Base-by-base conservation (phyloP, 1,140 invertebrate genomes). In the Wiebesia pumilae region DNA sequence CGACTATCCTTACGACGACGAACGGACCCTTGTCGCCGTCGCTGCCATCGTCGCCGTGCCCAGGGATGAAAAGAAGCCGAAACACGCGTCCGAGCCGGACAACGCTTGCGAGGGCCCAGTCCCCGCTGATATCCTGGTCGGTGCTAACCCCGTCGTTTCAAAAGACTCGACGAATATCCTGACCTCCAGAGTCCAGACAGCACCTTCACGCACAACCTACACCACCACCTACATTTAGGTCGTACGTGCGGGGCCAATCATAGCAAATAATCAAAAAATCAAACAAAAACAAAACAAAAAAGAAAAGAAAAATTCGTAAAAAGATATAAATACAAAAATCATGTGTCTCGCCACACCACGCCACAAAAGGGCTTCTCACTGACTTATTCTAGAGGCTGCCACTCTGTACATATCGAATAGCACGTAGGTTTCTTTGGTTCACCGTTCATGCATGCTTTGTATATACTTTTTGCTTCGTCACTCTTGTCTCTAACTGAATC, bases 161-260 rank as follows among this genome's bases (percentile, higher is more conserved):
- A 92, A 92, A 90, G 90, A 93, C 89, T 88, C 91, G 88, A 90
- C 90, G 89, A 78, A 78, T 78, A 90, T 92, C 90, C 90, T 92
- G 82, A 92, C 90, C 47, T 92, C 93, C 89, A 93, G 90, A 92
- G 90, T 90, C 92, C 90, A 92, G 87, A 93, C 90, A 89, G 91
- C 91, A 89, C 90, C 91, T 88, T 92, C 91, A 90, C 91, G 92
- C 81, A 89, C 93, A 83, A 93, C 91, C 89, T 94, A 93, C 89
- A 93, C 93, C 90, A 93, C 93, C 85, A 91, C 91, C 89, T 94
- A 93, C 88, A 93, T 93, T 87, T 94, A 91, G 90, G 87, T 81
- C 84, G 84, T 81, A 85, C 84, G 84, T 67, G 84, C 84, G 88
- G 89, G 88, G 77, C 78, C 86, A 86, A 84, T 30, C 33, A 58